Base-by-base conservation (phyloP, 2,888 invertebrate genomes). In the Dryobota labecula region DNA sequence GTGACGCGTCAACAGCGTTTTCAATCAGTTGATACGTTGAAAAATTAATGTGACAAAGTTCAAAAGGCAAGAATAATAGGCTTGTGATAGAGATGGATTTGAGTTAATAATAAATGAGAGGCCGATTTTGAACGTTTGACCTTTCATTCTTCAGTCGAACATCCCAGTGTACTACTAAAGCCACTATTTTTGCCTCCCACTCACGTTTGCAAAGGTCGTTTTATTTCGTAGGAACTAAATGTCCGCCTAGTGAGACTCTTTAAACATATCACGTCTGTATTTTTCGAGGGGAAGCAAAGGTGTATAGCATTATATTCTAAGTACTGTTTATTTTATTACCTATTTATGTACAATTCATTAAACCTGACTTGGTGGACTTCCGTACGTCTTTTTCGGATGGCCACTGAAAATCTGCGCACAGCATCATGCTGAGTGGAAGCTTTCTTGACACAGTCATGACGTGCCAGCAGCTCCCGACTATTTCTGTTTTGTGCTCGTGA, bases 161-260 rank as follows among this genome's bases (percentile, higher is more conserved):
- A n/a, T 33, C 18, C 24, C 24, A 9, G 9, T 8, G 13, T 27
- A 41, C 30, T 13, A 38, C 0, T 5, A 20, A 58, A 36, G 5
- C 6, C n/a, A 36, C 13, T 36, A 70, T 49, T 47, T 70, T 30
- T 13, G 13, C 33, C 45, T 24, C 71, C 58, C 70, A 70, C 53
- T 2, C 47, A 5, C n/a, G 8, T 54, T 41, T 41, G 3, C 0
- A 70, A 74, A 77, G 58, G 47, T 77, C 45, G 2, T 5, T 13
- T n/a, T 9, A 27, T 47, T 20, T 43, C 9, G 43, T 51, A 9
- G 18, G 2, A 43, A 18, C 4, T 57, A 27, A 30, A 33, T 43
- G 27, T 7, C n/a, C 15, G 13, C 11, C 3, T 38, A 68, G 9
- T n/a, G 2, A 3, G 30, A 47, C n/a, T 30, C 8, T 15, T 45